Percentiles rank a stretch among this genome's conserved stretches.
Evolutionary conservation across 2,113 vertebrate genomes (phyloP).

Genomic region (Peromyscus californicus): DNA sequence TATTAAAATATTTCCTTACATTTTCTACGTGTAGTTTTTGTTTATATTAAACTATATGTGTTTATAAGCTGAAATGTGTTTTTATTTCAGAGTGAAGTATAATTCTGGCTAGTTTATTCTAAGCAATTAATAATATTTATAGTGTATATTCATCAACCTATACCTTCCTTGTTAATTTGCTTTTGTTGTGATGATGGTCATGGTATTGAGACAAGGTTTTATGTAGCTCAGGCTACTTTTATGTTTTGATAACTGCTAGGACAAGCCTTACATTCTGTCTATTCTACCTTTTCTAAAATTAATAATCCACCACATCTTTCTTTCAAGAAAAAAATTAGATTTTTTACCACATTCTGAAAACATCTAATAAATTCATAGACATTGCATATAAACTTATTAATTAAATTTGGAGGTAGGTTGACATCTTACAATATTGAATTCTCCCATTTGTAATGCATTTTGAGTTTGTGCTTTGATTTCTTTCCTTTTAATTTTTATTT

Average conservation of each 20-base stretch:
- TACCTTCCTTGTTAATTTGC: background rate
- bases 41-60: slow-evolving; percentile 10
- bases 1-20: background rate
- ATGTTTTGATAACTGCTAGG: background rate
- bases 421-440: background rate
- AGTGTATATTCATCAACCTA: background rate
- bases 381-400: background rate
- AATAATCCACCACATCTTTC: background rate
- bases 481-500: no score
- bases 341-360: background rate
- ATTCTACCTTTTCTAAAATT: background rate
- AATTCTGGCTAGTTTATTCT: background rate
- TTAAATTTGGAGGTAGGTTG: background rate
- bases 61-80: background rate
- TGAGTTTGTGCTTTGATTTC: background rate
- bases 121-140: background rate
- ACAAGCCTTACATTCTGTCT: background rate
- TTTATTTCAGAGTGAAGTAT: background rate
- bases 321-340: background rate
- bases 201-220: background rate
- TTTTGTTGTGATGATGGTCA: background rate
- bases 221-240: background rate
- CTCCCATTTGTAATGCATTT: background rate
- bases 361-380: background rate
- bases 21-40: background rate